Conservation (phyloP, 2,797 vertebrate genomes). For the Phaenicophaeus curvirostris region DNA sequence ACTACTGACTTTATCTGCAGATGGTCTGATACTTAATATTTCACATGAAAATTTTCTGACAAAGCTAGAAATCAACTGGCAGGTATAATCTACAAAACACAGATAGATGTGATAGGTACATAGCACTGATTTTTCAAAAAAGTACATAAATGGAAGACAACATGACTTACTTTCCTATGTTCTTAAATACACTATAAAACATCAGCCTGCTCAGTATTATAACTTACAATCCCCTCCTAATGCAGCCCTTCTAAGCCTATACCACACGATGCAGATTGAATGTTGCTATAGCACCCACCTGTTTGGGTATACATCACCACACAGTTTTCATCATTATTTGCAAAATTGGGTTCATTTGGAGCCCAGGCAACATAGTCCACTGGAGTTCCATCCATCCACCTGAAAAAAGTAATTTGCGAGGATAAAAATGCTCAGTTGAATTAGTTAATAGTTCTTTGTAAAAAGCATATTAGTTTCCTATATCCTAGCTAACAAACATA, state of each 20-base stretch:
- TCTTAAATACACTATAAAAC: background rate
- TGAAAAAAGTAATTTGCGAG: constrained; percentile 59
- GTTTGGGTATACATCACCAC: constrained; percentile 86
- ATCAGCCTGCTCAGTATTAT: background rate
- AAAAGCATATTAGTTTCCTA: background rate
- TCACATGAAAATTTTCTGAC: background rate
- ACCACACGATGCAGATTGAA: background rate
- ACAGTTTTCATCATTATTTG: constrained; percentile 97
- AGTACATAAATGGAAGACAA: background rate
- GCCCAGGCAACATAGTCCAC: constrained; percentile 89
- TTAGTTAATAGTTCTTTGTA: background rate
- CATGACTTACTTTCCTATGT: background rate
- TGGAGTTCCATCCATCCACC: constrained; percentile 89
- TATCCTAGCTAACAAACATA: background rate
- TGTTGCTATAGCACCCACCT: constrained; percentile 77
- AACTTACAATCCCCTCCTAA: background rate
- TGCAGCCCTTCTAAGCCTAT: background rate
- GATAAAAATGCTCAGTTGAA: background rate
- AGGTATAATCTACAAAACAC: background rate
- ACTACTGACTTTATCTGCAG: background rate
- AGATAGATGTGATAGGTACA: background rate
- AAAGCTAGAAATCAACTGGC: background rate
- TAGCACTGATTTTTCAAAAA: fast-evolving
- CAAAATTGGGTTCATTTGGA: constrained; percentile 93
- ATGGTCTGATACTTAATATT: background rate